A percentile compares a stretch with the other conserved stretches of the same genome.
phyloP scores from a whole-genome alignment of 2,797 vertebrate genomes.

The Discoglossus pictus region DNA sequence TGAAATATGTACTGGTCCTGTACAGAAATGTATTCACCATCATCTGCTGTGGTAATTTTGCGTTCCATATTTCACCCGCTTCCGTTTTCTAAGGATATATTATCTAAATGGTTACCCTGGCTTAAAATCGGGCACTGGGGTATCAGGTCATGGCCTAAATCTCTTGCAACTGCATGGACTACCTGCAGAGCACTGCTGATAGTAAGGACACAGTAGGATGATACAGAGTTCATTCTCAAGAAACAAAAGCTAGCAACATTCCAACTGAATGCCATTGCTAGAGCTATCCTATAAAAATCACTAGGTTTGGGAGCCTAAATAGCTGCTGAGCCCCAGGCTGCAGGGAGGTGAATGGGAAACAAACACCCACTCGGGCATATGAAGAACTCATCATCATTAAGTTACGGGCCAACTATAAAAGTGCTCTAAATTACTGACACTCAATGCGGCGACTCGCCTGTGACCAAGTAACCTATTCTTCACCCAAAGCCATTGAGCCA shows the following conservation, averaged over 20 bases:
- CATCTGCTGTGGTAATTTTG: too few species aligned
- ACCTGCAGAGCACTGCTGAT: conserved; percentile 86
- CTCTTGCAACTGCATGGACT: conserved; percentile 81
- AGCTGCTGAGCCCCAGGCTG: conserved; percentile 82
- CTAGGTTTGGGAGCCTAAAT: conserved; percentile 70
- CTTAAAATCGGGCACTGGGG: conserved; percentile 76
- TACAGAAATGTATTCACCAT: too few species aligned
- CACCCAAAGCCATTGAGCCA: conserved; percentile 67
- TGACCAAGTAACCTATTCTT: conserved; percentile 50
- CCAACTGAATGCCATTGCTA: conserved; percentile 85
- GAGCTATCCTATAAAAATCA: conserved; percentile 76
- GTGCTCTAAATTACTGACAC: conserved; percentile 66
- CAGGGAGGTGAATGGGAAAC: conserved; percentile 80
- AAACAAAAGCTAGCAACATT: conserved; percentile 88
- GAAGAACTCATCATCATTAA: conserved; percentile 97
- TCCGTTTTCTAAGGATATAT: conserved; percentile 1
- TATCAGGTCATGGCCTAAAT: conserved; percentile 77
- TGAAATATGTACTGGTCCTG: too few species aligned
- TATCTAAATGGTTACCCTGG: conserved; percentile 22
- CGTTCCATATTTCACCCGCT: neutral
- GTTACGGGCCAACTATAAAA: conserved; percentile 86
- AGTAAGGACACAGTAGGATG: conserved; percentile 82
- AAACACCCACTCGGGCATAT: conserved; percentile 94
- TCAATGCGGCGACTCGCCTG: conserved; percentile 63
- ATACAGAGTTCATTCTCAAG: conserved; percentile 73